Percentiles rank a stretch among this genome's conserved stretches.
Evolutionary conservation across 2,113 vertebrate genomes (phyloP).

Genomic region (Gavialis gangeticus): DNA sequence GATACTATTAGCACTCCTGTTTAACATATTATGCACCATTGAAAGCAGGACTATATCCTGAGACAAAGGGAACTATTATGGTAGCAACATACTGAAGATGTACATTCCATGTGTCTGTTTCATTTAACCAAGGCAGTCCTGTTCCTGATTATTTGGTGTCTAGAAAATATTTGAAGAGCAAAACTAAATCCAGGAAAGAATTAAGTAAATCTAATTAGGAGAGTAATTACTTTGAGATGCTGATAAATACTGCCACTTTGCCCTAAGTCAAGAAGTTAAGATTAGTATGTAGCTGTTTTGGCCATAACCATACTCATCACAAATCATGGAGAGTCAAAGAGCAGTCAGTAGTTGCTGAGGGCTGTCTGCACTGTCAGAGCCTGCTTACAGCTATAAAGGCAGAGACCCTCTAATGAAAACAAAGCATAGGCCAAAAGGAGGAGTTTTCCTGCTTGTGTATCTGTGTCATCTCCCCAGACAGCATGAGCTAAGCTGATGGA

Average conservation of each 20-base stretch:
- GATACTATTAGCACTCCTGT: background rate
- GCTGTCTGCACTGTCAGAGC: background rate
- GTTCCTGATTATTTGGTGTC: conserved; percentile 35
- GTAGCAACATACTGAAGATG: background rate
- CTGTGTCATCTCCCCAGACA: no score
- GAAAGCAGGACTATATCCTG: background rate
- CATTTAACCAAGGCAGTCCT: background rate
- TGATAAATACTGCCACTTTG: conserved; percentile 61
- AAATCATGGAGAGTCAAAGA: background rate
- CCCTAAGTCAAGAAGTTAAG: conserved; percentile 48
- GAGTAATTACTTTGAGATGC: conserved; percentile 65
- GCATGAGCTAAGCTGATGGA: no score
- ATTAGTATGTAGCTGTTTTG: background rate
- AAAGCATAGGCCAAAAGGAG: no score
- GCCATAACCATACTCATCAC: background rate
- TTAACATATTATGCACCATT: background rate
- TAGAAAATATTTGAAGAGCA: conserved; percentile 58
- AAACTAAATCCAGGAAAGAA: conserved; percentile 67
- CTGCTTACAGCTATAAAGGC: no score
- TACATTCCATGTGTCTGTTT: background rate
- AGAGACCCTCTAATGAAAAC: no score
- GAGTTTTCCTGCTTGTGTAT: no score
- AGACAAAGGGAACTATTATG: background rate
- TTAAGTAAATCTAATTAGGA: conserved; percentile 66
- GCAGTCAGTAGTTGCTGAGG: conserved; percentile 19